A percentile compares a stretch with the other conserved stretches of the same genome.
Evolutionary conservation across 2,888 invertebrate species (phyloP).

Genomic region (Mesorhabditis spiculigera): DNA sequence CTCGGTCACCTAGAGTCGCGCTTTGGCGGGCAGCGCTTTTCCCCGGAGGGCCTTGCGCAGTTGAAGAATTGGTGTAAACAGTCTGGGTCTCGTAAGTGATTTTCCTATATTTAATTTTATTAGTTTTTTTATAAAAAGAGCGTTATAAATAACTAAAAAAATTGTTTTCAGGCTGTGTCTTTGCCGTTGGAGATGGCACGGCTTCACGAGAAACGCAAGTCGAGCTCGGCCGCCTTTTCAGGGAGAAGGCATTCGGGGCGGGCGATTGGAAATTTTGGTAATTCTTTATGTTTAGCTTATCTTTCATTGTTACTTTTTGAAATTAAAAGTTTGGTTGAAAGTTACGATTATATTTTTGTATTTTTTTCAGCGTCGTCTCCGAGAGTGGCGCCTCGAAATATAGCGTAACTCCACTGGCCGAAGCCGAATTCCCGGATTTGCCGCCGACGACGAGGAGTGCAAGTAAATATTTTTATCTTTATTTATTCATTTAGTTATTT

Average conservation of each 20-base stretch:
- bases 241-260: constrained; percentile 64
- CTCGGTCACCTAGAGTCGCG: too few species aligned
- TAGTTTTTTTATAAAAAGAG: too few species aligned
- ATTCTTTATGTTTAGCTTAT: too few species aligned
- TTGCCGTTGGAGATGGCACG: constrained; percentile 79
- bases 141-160: too few species aligned
- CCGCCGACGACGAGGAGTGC: constrained; percentile 80
- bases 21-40: too few species aligned
- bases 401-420: constrained; percentile 79
- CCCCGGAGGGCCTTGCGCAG: too few species aligned
- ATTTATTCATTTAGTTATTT: not conserved
- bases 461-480: constrained; percentile 60
- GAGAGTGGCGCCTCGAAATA: constrained; percentile 90
- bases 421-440: constrained; percentile 77
- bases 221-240: constrained; percentile 70
- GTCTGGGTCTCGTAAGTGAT: too few species aligned
- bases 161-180: too few species aligned
- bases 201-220: constrained; percentile 83
- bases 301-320: too few species aligned
- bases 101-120: too few species aligned
- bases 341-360: not conserved
- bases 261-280: constrained; percentile 67
- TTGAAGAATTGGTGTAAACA: too few species aligned
- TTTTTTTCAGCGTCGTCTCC: constrained; percentile 74
- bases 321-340: constrained; percentile 76